Evolutionary conservation across 2,888 invertebrate species (phyloP), one percentile per base, ranked within the genome.

Genomic region (Griposia aprilina): DNA sequence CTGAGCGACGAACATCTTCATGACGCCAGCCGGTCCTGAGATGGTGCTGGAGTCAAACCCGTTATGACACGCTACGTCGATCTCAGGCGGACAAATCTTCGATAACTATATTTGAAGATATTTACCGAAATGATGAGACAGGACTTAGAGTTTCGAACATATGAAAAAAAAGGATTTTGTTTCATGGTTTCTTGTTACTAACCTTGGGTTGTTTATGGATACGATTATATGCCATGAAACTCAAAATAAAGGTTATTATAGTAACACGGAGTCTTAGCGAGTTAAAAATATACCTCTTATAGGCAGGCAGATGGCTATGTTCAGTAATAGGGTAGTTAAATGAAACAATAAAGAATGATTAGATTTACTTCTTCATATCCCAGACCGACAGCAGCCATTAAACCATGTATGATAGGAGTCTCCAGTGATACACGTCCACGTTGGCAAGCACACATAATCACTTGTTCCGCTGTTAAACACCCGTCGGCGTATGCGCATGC

Each of bases 401-500:
- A 98, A n/a, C 98, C 98, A 3, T 92, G 94, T 55, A 98, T 97
- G 75, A 98, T 96, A 23, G 97, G 96, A 1, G 97, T 97, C 82
- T 98, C 97, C 26, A 97, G 86, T n/a, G 98, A 98, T 1, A 98
- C 98, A 99, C 0, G 48, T 4, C 74, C 74, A 6, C 74, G 74
- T 36, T 4, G 13, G n/a, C 10, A 48, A 59, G 99, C 98, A 10
- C 98, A 97, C 41, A 98, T 93, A 65, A 99, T 98, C 96, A 98
- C 98, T 94, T 99, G 98, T 90, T 99, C 98, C 0, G 98, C 97
- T 0, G 99, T 98, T 78, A 99, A 97, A 84, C 98, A 98, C 0
- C 98, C 99, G 93, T 99, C 99, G 2, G 99, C 99, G 93, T 99
- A 99, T 0, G 98, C 99, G 93, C 99, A 99, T 1, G 98, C 99